Base-by-base conservation (phyloP, 2,113 vertebrate genomes). In the Rhagologus leucostigma region DNA sequence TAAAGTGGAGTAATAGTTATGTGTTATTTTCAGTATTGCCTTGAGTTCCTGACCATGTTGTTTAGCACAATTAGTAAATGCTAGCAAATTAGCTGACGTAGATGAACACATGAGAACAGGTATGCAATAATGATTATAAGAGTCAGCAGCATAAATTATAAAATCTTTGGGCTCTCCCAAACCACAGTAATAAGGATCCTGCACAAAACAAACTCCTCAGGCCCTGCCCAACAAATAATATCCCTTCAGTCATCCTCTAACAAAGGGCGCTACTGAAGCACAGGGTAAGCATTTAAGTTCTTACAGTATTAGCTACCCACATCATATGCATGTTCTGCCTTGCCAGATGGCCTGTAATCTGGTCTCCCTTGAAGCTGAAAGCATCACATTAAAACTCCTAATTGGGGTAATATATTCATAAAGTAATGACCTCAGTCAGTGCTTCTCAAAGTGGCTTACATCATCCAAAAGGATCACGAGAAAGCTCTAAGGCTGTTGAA, bases 281-380 rank as follows among this genome's bases (percentile, higher is more conserved):
- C 55, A 47, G 71, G 33, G 35, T 67, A 69, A 80, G 85, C n/a
- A 62, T 90, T 92, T 62, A 88, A 68, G 50, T 86, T 74, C 91
- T 92, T 92, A 92, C 0, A 0, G 71, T 90, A 87, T 84, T 87
- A 97, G 56, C 83, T 86, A 78, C 60, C 33, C 83, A 92, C 86
- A 97, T 92, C 76, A 59, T 81, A 90, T 56, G 79, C 56, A 52
- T 9, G 60, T 71, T 84, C 76, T 74, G 56, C 69, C 44, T 89
- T 92, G 83, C 91, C 95, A 97, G 95, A 95, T 95, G 95, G 93
- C 44, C 80, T 78, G 33, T 96, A 95, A 96, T 96, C 83, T 95
- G 86, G 86, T 59, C 80, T 95, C 76, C 83, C 83, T 81, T 84
- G 86, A 95, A 95, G 94, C 91, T 93, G 94, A 95, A 95, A 95